Base-by-base conservation (phyloP, 1,140 invertebrate genomes). In the Sycophila sp. region DNA sequence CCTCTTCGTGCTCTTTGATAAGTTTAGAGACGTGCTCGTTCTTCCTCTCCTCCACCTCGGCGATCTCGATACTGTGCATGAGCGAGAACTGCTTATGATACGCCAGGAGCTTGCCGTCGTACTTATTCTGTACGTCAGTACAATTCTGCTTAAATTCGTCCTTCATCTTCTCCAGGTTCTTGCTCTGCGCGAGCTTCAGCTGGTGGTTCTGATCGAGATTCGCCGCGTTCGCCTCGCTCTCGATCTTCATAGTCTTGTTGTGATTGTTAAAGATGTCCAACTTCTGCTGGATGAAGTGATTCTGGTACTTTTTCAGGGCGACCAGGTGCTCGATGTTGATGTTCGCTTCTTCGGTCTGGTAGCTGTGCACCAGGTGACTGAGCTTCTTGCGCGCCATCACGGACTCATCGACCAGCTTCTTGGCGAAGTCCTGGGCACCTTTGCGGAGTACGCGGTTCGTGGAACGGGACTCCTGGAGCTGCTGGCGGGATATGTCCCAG, bases 281-380 rank as follows among this genome's bases (percentile, higher is more conserved):
- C 80, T 97, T 94, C 82, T 94, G 91, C 53, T 89, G 85, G 22
- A 87, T 82, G 79, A 94, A 91, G 78, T 93, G 89, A 76, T 94
- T 92, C 80, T 94, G 90, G 6, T 91, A 89, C 10, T 92, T 81
- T 84, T 94, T 94, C 6, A 95, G 82, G 10, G 91, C 88, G 0
- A 94, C 92, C 82, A 93, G 89, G 30, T 91, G 90, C 77, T 95
- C 92, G 8, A 93, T 91, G 83, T 94, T 92, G 22, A 92, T 85
- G 78, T 94, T 92, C 0, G 93, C 91, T 47, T 94, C 88, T 77
- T 93, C 92, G 36, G 91, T 93, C 80, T 96, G 94, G 78, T 97
- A 95, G 79, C 97, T 95, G 83, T 96, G 96, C 83, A 96, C 91
- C 24, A 97, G 86, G 85, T 96, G 94, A 78, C 97, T 97, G 11